A percentile compares a stretch with the other conserved stretches of the same genome.
Evolutionary conservation across 2,888 invertebrate genomes (phyloP).

Genomic region (Cremastinae sp.): DNA sequence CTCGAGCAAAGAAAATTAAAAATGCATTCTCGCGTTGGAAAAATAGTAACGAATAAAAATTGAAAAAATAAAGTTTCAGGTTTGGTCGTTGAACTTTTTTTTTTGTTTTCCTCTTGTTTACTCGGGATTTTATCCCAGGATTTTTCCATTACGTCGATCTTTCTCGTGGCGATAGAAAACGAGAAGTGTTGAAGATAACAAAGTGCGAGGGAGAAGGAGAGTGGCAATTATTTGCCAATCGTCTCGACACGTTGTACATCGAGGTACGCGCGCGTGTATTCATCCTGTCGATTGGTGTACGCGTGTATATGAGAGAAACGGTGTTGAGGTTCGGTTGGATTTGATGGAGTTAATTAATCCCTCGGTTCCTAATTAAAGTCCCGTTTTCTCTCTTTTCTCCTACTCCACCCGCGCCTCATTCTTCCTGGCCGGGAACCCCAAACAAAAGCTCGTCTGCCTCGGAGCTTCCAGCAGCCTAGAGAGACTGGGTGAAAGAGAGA

Average conservation of each 20-base stretch:
- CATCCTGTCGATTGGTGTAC: neutral
- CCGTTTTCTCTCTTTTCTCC: slow-evolving; percentile 64
- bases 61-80: neutral
- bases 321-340: slow-evolving; percentile 66
- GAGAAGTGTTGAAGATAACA: slow-evolving; percentile 33
- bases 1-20: neutral
- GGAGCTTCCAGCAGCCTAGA: slow-evolving; percentile 22
- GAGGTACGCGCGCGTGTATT: neutral
- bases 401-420: slow-evolving; percentile 19
- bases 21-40: neutral
- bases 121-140: neutral
- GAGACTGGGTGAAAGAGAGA: no score
- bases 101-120: neutral
- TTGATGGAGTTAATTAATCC: slow-evolving; percentile 76
- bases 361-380: slow-evolving; percentile 72
- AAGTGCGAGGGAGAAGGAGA: slow-evolving; percentile 56
- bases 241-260: slow-evolving; percentile 40
- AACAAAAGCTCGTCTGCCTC: slow-evolving; percentile 48
- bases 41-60: neutral
- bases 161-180: slow-evolving; percentile 10
- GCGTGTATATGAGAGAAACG: slow-evolving; percentile 7
- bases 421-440: slow-evolving; percentile 23
- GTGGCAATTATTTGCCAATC: slow-evolving; percentile 65
- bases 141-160: slow-evolving; percentile 30
- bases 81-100: neutral